Evolutionary conservation across 1,140 invertebrate species (phyloP).

Genomic region (Asobara japonica): DNA sequence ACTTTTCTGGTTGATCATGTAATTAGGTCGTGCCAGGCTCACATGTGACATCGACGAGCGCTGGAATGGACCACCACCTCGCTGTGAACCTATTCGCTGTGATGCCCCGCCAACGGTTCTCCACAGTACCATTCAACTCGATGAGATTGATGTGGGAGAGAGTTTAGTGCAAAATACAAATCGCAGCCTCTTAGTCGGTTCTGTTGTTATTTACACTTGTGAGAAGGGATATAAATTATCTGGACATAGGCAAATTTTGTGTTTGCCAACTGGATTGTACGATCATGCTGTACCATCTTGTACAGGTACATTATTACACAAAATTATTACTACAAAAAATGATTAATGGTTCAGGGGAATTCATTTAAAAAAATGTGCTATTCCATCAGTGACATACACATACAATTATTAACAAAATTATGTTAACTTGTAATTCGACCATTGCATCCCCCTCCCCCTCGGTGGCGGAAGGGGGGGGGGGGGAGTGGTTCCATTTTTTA

Average conservation of each 20-base stretch:
- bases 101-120: slow-evolving; percentile 76
- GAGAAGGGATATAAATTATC: slow-evolving; percentile 75
- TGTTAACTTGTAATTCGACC: too few species aligned
- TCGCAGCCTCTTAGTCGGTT: slow-evolving; percentile 75
- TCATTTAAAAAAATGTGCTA: neutral
- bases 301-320: slow-evolving; percentile 67
- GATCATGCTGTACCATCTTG: slow-evolving; percentile 80
- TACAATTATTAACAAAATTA: too few species aligned
- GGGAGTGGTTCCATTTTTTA: too few species aligned
- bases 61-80: slow-evolving; percentile 93
- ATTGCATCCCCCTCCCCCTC: too few species aligned
- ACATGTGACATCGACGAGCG: slow-evolving; percentile 92
- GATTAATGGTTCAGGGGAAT: too few species aligned
- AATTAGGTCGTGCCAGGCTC: slow-evolving; percentile 75
- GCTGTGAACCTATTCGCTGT: slow-evolving; percentile 85
- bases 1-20: slow-evolving; percentile 17
- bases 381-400: too few species aligned
- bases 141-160: slow-evolving; percentile 58
- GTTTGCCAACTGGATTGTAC: slow-evolving; percentile 81
- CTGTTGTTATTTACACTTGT: slow-evolving; percentile 82
- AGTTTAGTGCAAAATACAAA: slow-evolving; percentile 39
- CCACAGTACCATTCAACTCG: slow-evolving; percentile 75
- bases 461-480: too few species aligned
- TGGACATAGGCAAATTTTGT: slow-evolving; percentile 76
- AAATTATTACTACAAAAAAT: slow-evolving; percentile 28